Conservation (phyloP, 1,140 invertebrate species). For the Neuroterus valhalla region DNA sequence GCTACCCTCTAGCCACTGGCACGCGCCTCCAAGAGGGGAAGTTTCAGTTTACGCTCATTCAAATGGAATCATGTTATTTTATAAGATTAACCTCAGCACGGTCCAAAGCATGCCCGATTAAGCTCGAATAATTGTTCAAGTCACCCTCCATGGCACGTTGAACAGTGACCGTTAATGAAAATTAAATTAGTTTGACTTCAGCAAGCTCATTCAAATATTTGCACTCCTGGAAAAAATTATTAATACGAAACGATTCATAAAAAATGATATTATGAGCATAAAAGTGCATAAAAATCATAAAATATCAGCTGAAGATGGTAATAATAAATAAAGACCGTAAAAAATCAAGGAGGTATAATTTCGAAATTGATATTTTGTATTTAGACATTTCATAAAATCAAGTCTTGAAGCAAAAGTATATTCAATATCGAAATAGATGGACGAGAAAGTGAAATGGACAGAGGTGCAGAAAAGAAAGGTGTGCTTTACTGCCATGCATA, state of each 20-base stretch:
- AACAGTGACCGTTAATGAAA: slow-evolving; percentile 19
- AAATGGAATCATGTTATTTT: slow-evolving; percentile 57
- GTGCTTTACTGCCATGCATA: slow-evolving; percentile 48
- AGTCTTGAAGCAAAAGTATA: neutral
- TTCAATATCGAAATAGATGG: neutral
- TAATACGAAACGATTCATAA: too few relatives aligned
- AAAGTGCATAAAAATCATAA: too few relatives aligned
- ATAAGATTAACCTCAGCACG: slow-evolving; percentile 47
- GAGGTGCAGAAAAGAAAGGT: slow-evolving; percentile 28
- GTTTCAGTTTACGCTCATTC: slow-evolving; percentile 42
- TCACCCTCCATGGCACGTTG: slow-evolving; percentile 14
- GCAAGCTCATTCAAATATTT: neutral
- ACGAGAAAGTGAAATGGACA: slow-evolving; percentile 40
- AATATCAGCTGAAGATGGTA: too few relatives aligned
- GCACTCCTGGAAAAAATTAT: too few relatives aligned
- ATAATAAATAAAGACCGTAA: too few relatives aligned
- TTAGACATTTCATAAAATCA: neutral
- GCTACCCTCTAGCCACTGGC: slow-evolving; percentile 49
- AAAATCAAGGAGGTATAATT: too few relatives aligned
- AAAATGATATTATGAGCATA: too few relatives aligned
- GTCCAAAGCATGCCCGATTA: slow-evolving; percentile 39
- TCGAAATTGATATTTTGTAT: neutral
- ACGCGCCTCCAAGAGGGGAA: slow-evolving; percentile 53
- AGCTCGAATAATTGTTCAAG: slow-evolving; percentile 28
- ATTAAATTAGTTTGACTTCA: slow-evolving; percentile 4